Evolutionary conservation across 1,140 invertebrate species (phyloP), one percentile per base, ranked within the genome.

Genomic region (Eriosoma lanigerum): DNA sequence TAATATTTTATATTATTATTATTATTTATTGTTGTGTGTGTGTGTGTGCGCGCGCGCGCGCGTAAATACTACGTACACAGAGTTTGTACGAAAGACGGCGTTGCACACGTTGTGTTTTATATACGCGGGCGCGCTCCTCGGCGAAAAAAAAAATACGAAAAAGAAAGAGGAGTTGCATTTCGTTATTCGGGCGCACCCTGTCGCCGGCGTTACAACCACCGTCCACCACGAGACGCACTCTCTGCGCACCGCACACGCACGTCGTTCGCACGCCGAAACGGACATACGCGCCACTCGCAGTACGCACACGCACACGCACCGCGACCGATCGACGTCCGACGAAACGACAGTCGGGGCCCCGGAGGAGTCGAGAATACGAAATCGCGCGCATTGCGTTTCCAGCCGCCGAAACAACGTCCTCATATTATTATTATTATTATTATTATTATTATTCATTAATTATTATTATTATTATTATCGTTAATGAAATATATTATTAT

Each of bases 151-250:
- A n/a, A n/a, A n/a, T n/a, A n/a, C n/a, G n/a, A n/a, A n/a, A n/a
- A n/a, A n/a, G n/a, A n/a, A n/a, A n/a, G n/a, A n/a, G n/a, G 54
- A 78, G 75, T 78, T 60, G 75, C 75, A 62, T 78, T 72, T 38
- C 3, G 32, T 38, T 78, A 62, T 78, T 78, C 75, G 75, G 75
- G 75, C 75, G 75, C 75, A 78, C 75, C 75, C 75, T 78, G 75
- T 78, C 75, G 75, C 75, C 75, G 75, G 75, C 75, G 75, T 78
- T 78, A 78, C 75, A 78, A 78, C 75, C 56, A 78, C 56, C 75
- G 32, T 38, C 32, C 32, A 38, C 32, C 32, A 38, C 32, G 32
- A 38, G 32, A 38, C 3, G 8, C 32, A 8, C 32, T 4, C 32
- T 4, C 32, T 38, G 56, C 56, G 15, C 44, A 19, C 21, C n/a